Base-by-base conservation (phyloP, 2,797 vertebrate genomes). In the Xiphophorus birchmanni region DNA sequence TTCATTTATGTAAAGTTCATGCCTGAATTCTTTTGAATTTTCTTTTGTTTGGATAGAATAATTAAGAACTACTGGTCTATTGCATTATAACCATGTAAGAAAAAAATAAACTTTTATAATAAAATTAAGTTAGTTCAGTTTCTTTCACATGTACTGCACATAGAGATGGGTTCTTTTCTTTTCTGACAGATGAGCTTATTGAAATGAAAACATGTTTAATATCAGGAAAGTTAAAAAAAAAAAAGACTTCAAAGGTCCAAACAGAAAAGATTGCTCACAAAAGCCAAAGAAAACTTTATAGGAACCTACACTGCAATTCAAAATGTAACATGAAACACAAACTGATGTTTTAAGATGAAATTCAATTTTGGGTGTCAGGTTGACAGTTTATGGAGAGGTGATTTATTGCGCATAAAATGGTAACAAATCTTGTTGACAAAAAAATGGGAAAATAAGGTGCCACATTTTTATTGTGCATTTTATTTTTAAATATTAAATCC, bases 71-170 rank as follows among this genome's bases (percentile, higher is more conserved):
- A 72, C 69, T 72, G 69, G 26, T 47, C 3, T 47, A 9, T 47
- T 72, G 13, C 7, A 9, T 0, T 54, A 17, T 47, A 11, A 60
- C 69, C 73, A 58, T 86, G 17, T 74, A 32, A 29, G 13, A 1
- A 63, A 60, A 67, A 74, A 89, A 83, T 76, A 82, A 89, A 85
- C 50, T 80, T 93, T 89, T 90, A 47, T 92, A 87, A 80, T 80
- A 85, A 89, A 86, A 86, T n/a, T 8, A 4, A 23, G 26, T 75
- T 56, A 13, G 26, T 73, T 63, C 32, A 18, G 47, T 71, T 80
- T 52, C 4, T 42, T 69, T 69, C 35, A 69, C 29, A 67, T 74
- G 5, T 10, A 75, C 44, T 71, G 4, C 12, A n/a, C 23, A 10
- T 42, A 60, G 44, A 74, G 13, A 78, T 1, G 4, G 40, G 4